phyloP scores from a whole-genome alignment of 2,797 vertebrate genomes.

The Sphenodon punctatus region DNA sequence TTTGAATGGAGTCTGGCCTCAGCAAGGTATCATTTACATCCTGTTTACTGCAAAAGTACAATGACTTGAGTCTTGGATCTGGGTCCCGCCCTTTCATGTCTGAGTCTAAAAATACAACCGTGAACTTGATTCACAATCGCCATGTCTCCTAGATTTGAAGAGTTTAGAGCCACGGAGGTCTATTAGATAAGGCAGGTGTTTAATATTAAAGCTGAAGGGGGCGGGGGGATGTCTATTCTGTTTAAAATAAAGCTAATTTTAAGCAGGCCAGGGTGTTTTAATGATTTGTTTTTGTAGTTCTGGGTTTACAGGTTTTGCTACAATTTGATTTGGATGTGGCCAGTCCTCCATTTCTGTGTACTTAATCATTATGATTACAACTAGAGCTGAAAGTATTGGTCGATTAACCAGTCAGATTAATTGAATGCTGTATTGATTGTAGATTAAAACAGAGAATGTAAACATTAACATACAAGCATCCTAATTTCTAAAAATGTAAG shows the following conservation, averaged over 20 bases:
- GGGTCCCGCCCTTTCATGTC: slow-evolving; percentile 24
- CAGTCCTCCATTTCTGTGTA: slow-evolving; percentile 22
- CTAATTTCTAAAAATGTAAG: too few relatives aligned
- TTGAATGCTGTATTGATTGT: too few relatives aligned
- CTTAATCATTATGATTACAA: not conserved
- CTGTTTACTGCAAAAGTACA: slow-evolving; percentile 54
- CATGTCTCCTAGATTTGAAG: not conserved
- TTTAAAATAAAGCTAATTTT: not conserved
- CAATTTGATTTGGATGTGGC: slow-evolving; percentile 27
- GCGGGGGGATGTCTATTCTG: too few relatives aligned
- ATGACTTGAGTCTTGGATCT: slow-evolving; percentile 18
- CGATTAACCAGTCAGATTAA: too few relatives aligned
- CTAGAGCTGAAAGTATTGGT: too few relatives aligned
- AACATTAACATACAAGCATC: too few relatives aligned
- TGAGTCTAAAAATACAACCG: slow-evolving; percentile 50
- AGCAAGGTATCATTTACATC: slow-evolving; percentile 48
- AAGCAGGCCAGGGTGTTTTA: not conserved
- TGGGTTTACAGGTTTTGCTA: not conserved
- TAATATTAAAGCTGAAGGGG: not conserved
- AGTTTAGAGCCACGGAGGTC: slow-evolving; percentile 5
- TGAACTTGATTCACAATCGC: slow-evolving; percentile 42
- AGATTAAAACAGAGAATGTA: too few relatives aligned
- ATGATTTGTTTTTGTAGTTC: not conserved
- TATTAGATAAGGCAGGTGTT: not conserved
- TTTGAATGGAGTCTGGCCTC: slow-evolving; percentile 5